Conservation (phyloP, 1,140 invertebrate species). For the Ostrea edulis region DNA sequence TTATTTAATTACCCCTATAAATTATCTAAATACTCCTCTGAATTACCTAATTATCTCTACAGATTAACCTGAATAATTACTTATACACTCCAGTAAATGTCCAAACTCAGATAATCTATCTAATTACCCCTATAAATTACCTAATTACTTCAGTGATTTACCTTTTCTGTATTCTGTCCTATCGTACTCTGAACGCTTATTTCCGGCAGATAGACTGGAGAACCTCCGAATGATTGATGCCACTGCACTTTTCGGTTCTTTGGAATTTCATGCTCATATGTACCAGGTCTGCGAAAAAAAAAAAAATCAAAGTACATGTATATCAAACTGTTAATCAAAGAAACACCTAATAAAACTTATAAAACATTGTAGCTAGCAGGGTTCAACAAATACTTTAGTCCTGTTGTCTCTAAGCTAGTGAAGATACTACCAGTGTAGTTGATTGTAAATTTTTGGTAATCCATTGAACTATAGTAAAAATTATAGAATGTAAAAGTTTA, state of each 20-base stretch:
- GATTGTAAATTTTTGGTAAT: too few species aligned
- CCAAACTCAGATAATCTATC: too few species aligned
- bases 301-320: constrained; percentile 9
- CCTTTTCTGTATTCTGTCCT: constrained; percentile 78
- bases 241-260: constrained; percentile 75
- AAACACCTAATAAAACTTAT: not conserved
- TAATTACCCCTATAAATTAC: too few species aligned
- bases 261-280: constrained; percentile 75
- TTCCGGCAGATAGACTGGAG: constrained; percentile 73
- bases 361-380: not conserved
- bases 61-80: too few species aligned
- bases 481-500: too few species aligned
- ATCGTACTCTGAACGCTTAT: constrained; percentile 76
- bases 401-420: not conserved
- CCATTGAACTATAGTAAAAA: too few species aligned
- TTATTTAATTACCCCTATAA: too few species aligned
- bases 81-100: too few species aligned
- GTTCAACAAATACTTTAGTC: not conserved
- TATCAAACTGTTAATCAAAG: not conserved
- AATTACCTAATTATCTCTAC: too few species aligned
- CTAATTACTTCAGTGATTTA: constrained; percentile 43
- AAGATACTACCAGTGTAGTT: not conserved
- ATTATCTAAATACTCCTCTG: too few species aligned
- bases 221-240: constrained; percentile 78
- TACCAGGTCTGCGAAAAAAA: constrained; percentile 70